phyloP scores from a whole-genome alignment of 1,140 invertebrate species.

The Chironomus striatipennis region DNA sequence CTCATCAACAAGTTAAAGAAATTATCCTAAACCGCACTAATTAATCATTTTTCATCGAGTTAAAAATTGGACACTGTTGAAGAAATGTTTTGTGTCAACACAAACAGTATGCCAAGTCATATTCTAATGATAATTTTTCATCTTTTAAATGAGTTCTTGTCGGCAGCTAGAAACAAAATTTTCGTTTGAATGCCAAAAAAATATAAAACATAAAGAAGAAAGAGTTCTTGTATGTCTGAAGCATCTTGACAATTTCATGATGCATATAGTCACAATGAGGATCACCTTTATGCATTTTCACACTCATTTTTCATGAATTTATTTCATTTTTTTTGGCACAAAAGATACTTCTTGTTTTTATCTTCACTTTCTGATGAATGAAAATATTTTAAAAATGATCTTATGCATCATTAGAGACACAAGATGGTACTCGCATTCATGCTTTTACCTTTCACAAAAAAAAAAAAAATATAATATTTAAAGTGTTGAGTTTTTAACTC shows the following conservation, averaged over 20 bases:
- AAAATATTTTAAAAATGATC: not conserved
- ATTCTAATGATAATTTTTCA: not conserved
- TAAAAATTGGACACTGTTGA: not conserved
- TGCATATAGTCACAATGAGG: not conserved
- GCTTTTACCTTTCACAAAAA: not conserved
- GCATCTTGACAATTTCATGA: constrained; percentile 12
- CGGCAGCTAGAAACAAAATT: not conserved
- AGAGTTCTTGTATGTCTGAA: not conserved
- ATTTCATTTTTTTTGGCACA: too few relatives aligned
- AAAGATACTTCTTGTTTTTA: not conserved
- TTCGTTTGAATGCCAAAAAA: not conserved
- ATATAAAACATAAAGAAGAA: too few relatives aligned
- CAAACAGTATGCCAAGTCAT: not conserved
- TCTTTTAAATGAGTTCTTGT: not conserved
- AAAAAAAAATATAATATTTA: not conserved
- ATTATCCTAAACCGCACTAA: not conserved
- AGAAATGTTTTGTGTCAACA: constrained; percentile 9
- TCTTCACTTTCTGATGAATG: not conserved
- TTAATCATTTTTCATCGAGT: not conserved
- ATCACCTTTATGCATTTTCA: not conserved
- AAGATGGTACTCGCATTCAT: constrained; percentile 1
- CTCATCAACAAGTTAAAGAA: not conserved
- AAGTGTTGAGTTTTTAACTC: too few relatives aligned
- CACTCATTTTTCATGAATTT: too few relatives aligned
- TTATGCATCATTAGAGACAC: constrained; percentile 1